These are phyloP conservation scores for Heliconius himera DNA, from an alignment of 1,140 invertebrate species.

Conservation along the genomic window DNA sequence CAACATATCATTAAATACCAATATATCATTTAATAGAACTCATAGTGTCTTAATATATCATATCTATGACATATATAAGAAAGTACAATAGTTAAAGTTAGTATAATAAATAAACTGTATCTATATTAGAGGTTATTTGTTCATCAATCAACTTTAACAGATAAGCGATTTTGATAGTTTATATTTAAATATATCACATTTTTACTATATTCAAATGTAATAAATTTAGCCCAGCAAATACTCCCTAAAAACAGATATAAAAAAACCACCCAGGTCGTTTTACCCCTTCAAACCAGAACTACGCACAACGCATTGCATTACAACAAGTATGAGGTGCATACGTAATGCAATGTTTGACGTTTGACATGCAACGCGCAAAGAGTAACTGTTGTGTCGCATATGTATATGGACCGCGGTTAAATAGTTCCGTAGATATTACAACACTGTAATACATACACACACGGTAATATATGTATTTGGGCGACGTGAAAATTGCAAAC, in stretches of 20 bases:
- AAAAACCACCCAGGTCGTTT: conserved; percentile 63
- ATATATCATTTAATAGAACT: no score
- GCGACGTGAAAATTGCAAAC: conserved; percentile 26
- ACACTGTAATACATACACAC: conserved; percentile 24
- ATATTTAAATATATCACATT: not conserved
- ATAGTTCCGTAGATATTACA: conserved; percentile 41
- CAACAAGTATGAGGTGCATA: conserved; percentile 52
- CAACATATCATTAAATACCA: no score
- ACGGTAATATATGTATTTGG: conserved; percentile 37
- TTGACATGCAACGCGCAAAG: conserved; percentile 65
- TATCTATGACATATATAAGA: not conserved
- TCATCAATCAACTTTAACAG: not conserved
- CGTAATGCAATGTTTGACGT: conserved; percentile 51
- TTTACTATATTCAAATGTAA: not conserved
- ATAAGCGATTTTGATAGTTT: not conserved
- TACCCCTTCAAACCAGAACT: conserved; percentile 60
- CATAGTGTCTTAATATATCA: not conserved
- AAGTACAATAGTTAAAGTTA: not conserved
- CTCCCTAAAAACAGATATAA: not conserved
- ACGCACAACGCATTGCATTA: conserved; percentile 50
- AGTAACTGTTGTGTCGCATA: conserved; percentile 52
- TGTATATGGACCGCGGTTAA: conserved; percentile 32
- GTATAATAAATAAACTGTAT: no score
- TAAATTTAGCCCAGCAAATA: no score
- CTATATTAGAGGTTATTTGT: not conserved